phyloP scores from a whole-genome alignment of 2,888 invertebrate species.

The Lepidocyrtoides sp. region DNA sequence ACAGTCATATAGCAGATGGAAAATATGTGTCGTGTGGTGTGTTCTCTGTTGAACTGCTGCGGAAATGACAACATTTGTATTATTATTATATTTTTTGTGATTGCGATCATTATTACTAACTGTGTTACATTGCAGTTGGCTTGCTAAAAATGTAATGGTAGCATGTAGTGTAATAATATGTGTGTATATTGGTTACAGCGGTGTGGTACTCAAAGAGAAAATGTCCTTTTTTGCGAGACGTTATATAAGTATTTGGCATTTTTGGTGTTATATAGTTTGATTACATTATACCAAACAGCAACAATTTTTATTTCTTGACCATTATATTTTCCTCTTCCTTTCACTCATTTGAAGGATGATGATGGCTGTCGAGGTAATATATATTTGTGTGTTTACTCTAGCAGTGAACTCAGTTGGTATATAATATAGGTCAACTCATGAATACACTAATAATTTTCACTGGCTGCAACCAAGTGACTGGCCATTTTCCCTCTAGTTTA shows the following conservation, averaged over 20 bases:
- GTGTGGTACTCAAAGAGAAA: neutral
- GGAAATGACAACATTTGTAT: constrained; percentile 45
- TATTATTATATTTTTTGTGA: constrained; percentile 33
- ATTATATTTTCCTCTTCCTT: constrained; percentile 50
- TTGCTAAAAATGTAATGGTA: too few species aligned
- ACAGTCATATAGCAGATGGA: constrained; percentile 20
- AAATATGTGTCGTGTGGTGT: constrained; percentile 11
- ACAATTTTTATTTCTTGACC: constrained; percentile 27
- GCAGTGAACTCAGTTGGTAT: too few species aligned
- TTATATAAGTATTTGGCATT: neutral
- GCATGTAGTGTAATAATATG: neutral
- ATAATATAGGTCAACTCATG: constrained; percentile 35
- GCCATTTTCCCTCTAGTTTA: neutral
- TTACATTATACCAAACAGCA: constrained; percentile 1
- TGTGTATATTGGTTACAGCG: neutral
- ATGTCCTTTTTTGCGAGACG: neutral
- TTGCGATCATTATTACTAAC: constrained; percentile 19
- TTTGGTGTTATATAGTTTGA: neutral
- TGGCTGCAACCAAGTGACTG: neutral
- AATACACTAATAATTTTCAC: constrained; percentile 29
- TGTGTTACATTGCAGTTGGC: too few species aligned
- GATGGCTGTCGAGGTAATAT: constrained; percentile 8
- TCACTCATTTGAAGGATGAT: constrained; percentile 30
- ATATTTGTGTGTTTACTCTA: neutral
- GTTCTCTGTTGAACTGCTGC: constrained; percentile 14